A percentile compares a stretch with the other conserved stretches of the same genome.
phyloP scores from a whole-genome alignment of 2,888 invertebrate genomes.

The Lycia hirtaria region DNA sequence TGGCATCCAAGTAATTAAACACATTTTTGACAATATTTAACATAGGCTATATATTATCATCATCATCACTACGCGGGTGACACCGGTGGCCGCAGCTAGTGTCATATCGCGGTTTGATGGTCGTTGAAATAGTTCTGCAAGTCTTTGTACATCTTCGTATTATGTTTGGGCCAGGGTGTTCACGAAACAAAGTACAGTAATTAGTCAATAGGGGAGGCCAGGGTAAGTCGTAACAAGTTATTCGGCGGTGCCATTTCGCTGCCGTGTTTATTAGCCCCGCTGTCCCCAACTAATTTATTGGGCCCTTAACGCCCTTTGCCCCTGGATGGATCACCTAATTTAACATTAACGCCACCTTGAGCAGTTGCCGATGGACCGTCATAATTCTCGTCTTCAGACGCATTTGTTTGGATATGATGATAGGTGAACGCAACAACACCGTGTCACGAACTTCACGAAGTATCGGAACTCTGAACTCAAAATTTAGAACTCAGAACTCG shows the following conservation, averaged over 20 bases:
- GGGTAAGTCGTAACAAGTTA: conserved; percentile 75
- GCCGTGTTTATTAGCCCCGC: conserved; percentile 78
- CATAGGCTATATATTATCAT: not conserved
- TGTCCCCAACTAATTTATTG: conserved; percentile 84
- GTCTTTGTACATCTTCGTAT: not conserved
- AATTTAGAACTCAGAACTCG: too few species aligned
- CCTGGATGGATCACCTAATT: conserved; percentile 82
- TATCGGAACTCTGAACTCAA: too few species aligned
- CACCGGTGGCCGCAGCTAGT: not conserved
- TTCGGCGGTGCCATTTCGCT: conserved; percentile 74
- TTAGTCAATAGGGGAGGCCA: conserved; percentile 79
- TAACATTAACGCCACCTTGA: conserved; percentile 73
- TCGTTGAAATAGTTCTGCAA: not conserved
- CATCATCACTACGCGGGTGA: too few species aligned
- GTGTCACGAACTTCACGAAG: too few species aligned
- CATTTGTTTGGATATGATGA: conserved; percentile 41
- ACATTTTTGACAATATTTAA: too few species aligned
- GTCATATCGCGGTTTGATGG: not conserved
- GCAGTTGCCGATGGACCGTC: conserved; percentile 56
- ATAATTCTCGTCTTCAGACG: conserved; percentile 55
- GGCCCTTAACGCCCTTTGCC: conserved; percentile 76
- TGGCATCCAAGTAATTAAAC: too few species aligned
- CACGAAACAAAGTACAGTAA: conserved; percentile 73
- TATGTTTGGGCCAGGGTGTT: conserved; percentile 43
- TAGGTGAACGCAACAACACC: too few species aligned